These are phyloP conservation scores for Drosophila gaucha DNA, from an alignment of 2,888 invertebrate genomes.

Conservation along the genomic window DNA sequence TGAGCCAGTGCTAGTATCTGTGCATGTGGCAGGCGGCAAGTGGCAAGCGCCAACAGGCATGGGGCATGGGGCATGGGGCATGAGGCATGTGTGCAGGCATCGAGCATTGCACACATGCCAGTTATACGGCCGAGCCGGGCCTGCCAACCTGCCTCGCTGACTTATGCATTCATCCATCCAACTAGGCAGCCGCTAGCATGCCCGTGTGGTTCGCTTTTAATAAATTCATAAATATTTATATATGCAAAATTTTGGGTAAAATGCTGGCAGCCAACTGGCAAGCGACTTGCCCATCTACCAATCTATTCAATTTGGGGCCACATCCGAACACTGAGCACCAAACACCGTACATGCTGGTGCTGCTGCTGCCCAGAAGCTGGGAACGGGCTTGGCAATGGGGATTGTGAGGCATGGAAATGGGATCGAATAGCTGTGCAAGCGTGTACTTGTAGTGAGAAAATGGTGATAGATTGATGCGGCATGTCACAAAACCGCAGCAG, in stretches of 20 bases:
- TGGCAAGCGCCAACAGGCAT: conserved; percentile 32
- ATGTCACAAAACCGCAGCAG: conserved; percentile 75
- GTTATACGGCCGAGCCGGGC: conserved; percentile 3
- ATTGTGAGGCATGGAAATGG: conserved; percentile 12
- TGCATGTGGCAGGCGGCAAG: conserved; percentile 27
- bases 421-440: conserved; percentile 18
- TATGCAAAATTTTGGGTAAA: conserved; percentile 82
- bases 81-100: conserved; percentile 1
- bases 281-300: conserved; percentile 43
- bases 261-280: conserved; percentile 63
- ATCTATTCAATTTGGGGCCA: conserved; percentile 71
- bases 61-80: conserved; percentile 10
- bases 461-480: conserved; percentile 79
- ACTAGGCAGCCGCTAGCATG: conserved; percentile 58
- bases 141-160: conserved; percentile 59
- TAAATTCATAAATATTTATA: conserved; percentile 86
- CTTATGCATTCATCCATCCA: conserved; percentile 78
- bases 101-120: conserved; percentile 31
- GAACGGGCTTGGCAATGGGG: not conserved
- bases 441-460: conserved; percentile 48
- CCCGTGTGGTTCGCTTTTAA: conserved; percentile 82
- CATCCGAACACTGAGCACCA: conserved; percentile 25
- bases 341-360: conserved; percentile 21
- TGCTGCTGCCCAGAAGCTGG: conserved; percentile 6
- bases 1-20: conserved; percentile 35